Base-by-base conservation (phyloP, 53 echinoderm and acorn worm species). In the Paracentrotus lividus region DNA sequence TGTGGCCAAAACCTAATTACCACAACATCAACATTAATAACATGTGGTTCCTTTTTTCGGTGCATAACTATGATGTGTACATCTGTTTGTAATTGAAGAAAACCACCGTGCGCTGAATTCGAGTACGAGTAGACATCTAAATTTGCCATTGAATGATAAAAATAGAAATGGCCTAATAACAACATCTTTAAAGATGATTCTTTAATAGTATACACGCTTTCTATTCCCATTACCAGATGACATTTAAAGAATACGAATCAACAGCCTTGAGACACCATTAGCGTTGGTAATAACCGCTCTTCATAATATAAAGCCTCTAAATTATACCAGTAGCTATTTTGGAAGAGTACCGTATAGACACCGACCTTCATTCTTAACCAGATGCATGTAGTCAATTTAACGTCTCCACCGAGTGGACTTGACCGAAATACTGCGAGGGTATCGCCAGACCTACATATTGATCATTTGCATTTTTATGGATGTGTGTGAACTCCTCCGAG, bases 341-440 rank as follows among this genome's bases (percentile, higher is more conserved):
- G 36, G 76, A 21, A 38, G 14, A 42, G 20, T 76, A 40, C 12
- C 18, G 42, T 42, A 32, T 69, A 13, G 76, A 8, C 4, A 4
- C 23, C 45, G 45, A n/a, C 44, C 81, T 45, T 44, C 81, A 45
- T 72, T 61, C 26, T 61, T 72, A 45, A 3, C 7, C 47, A 33
- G 38, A 76, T 76, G 36, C 76, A 76, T 76, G 42, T 76, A 76
- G 76, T 21, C 47, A 81, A 45, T 45, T 38, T 81, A 81, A 47
- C 23, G 44, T 18, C 81, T 4, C 44, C n/a, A 10, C 26, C 9
- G 47, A 81, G 81, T 26, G 81, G 44, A 81, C 81, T 81, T 81
- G 81, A 81, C 81, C 81, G 81, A 81, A 8, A 81, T 81, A 5
- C 12, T 47, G 16, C 1, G 27, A 47, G 47, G 81, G 5, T 8